Base-by-base conservation (phyloP, 2,888 invertebrate species). In the Nudaria mundana region DNA sequence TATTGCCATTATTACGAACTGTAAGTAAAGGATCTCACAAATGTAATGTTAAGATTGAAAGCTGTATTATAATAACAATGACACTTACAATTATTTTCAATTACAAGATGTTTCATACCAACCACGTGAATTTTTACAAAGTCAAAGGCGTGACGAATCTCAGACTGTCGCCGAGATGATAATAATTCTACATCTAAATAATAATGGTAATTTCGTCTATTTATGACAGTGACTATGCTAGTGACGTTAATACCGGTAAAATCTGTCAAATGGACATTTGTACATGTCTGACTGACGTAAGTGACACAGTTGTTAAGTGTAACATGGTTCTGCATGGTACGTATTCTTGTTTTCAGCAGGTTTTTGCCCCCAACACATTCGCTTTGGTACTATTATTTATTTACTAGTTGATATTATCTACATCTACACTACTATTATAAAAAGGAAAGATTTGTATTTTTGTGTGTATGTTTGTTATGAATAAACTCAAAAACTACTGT, bases 101-200 rank as follows among this genome's bases (percentile, higher is more conserved):
- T 36, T 12, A 32, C 12, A 30, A 18, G 20, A 15, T 11, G 16
- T 32, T 15, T 28, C 32, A 18, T 23, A 16, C 16, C n/a, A 22
- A 28, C 16, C 13, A 26, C 26, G 26, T 38, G 37, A 26, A 12
- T 5, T 12, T 38, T 31, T 28, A 40, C 34, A 42, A 37, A 35
- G 40, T 24, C 38, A 14, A 30, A 29, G 29, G 36, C 37, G 53
- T 60, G 44, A 48, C 57, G 29, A 60, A 56, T 48, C 13, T 3
- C 8, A 7, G 11, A 25, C 15, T 34, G 40, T 32, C 37, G 25
- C 36, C 20, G 38, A 28, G 13, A 34, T 22, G 25, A 26, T 30
- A 32, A 28, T 33, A 15, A 23, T 26, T 13, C 25, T 35, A 12
- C 15, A 37, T 15, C 5, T 20, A 12, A 14, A 12, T 29, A n/a